Conservation (phyloP, 2,888 invertebrate genomes). For the Eupithecia abbreviata region DNA sequence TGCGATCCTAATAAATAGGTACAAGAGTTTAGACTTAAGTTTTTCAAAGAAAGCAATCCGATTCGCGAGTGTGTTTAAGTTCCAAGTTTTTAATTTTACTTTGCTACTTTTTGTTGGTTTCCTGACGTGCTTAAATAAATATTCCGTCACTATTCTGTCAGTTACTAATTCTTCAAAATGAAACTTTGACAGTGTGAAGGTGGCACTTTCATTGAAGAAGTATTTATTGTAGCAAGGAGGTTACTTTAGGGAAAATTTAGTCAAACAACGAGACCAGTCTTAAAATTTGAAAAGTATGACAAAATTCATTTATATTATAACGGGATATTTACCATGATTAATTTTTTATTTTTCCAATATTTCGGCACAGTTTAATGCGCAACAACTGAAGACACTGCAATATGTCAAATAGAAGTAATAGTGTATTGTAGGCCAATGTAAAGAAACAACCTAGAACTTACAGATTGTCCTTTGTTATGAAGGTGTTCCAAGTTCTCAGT, state of each 20-base stretch:
- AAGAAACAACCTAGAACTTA: too few species aligned
- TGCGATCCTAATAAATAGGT: background rate
- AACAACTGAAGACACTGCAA: too few species aligned
- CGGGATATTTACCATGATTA: too few species aligned
- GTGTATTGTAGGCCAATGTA: background rate
- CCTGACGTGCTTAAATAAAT: background rate
- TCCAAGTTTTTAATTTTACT: background rate
- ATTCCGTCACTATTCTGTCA: background rate
- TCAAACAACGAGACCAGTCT: too few species aligned
- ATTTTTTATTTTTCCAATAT: too few species aligned
- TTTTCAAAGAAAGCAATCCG: background rate
- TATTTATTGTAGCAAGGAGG: background rate
- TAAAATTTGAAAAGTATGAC: too few species aligned
- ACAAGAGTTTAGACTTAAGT: background rate
- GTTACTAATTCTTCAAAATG: background rate
- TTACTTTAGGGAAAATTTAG: background rate
- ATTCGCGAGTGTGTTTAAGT: background rate
- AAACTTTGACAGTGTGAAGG: background rate
- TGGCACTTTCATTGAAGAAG: background rate
- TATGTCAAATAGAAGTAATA: too few species aligned
- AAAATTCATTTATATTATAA: too few species aligned
- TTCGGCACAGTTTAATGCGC: too few species aligned
- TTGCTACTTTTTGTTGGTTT: background rate
- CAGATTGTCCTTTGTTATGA: background rate
- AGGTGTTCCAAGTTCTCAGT: background rate